Evolutionary conservation across 2,797 vertebrate species (phyloP), one percentile per base, ranked within the genome.

Genomic region (Chelon auratus): DNA sequence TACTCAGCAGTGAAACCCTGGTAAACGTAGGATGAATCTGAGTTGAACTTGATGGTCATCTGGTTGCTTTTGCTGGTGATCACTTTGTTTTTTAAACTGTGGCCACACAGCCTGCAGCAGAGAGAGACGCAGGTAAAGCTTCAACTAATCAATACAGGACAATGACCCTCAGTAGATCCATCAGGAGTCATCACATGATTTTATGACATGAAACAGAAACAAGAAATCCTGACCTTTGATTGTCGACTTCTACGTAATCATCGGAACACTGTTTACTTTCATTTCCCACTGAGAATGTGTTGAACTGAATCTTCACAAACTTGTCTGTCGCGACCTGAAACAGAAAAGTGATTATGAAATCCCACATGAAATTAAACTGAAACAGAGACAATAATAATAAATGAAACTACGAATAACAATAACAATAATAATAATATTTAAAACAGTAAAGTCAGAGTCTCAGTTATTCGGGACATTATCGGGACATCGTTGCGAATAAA

Each of bases 301-400:
- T 93, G 90, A 99, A 99, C 61, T 92, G 91, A 59, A 99, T 68
- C 75, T 96, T 97, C 72, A 98, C 87, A 0, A 94, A 94, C 68
- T 91, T 93, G 5, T 87, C 77, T 0, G 48, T 2, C 1, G 96
- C 88, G 18, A 96, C 95, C 97, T 99, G 86, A 20, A 54, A 70
- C 18, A 56, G 0, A 77, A 11, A 24, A 0, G 20, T 22, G 4
- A 48, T 17, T 10, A 50, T n/a, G 6, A 22, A 50, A 20, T 4
- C 18, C 18, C 1, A 12, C 11, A 43, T 15, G 5, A 7, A 17
- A 15, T 43, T 4, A 43, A 43, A 43, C 0, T 7, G 5, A 17
- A 6, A 5, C 5, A 7, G 42, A 43, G 30, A 30, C 30, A 30
- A 30, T 4, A 30, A 33, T 33, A 33, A 33, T 7, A 33, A 33